Conservation (phyloP, 2,113 vertebrate genomes). For the Piliocolobus tephrosceles region DNA sequence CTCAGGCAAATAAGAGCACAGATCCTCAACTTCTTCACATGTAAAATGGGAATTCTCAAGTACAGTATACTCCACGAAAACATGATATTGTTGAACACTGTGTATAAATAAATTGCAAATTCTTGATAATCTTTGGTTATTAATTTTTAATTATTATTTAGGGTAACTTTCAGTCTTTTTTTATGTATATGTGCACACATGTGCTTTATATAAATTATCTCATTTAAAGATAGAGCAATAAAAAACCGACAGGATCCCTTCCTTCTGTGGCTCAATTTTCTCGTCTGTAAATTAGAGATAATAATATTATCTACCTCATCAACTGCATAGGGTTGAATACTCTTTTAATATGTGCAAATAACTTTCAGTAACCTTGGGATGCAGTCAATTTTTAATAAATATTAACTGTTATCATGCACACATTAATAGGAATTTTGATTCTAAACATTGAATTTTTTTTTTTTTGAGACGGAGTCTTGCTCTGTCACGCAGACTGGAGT, state of each 20-base stretch:
- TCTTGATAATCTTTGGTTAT: not conserved
- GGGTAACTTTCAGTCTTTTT: not conserved
- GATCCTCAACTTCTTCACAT: not conserved
- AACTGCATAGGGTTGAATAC: not conserved
- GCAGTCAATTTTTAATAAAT: not conserved
- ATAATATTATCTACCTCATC: not conserved
- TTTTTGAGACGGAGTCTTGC: no score
- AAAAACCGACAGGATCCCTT: not conserved
- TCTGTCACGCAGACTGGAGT: no score
- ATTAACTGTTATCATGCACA: not conserved
- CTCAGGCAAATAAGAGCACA: not conserved
- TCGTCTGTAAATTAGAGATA: not conserved
- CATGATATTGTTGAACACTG: not conserved
- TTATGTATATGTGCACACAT: not conserved
- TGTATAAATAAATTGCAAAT: not conserved
- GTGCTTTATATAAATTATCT: not conserved
- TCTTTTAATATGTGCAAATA: not conserved
- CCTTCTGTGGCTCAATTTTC: not conserved
- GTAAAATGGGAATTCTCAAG: not conserved
- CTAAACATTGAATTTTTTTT: not conserved
- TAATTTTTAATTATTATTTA: not conserved
- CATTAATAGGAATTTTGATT: not conserved
- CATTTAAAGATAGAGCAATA: not conserved
- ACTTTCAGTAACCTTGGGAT: not conserved
- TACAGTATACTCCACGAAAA: accelerated